These are phyloP conservation scores for Siphonodentalium dalli DNA, from an alignment of 2,888 invertebrate genomes.

Conservation along the genomic window DNA sequence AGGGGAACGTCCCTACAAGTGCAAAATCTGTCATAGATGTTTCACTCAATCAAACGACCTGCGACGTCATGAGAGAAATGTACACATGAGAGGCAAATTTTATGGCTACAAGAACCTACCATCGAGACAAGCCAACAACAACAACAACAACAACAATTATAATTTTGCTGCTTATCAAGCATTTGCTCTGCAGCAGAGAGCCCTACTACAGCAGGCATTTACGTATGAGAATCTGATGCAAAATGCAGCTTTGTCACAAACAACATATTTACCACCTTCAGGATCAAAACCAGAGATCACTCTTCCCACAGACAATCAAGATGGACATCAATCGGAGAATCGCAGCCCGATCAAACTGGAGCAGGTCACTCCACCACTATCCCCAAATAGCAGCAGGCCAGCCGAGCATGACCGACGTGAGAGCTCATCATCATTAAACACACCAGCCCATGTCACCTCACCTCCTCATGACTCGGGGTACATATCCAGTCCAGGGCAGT, in stretches of 20 bases:
- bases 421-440: neutral
- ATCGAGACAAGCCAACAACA: constrained; percentile 19
- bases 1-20: constrained; percentile 50
- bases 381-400: constrained; percentile 33
- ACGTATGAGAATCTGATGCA: constrained; percentile 54
- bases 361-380: constrained; percentile 46
- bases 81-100: constrained; percentile 55
- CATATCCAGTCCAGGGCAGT: constrained; percentile 21
- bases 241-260: no score
- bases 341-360: constrained; percentile 45
- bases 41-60: constrained; percentile 59
- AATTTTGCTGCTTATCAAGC: constrained; percentile 55
- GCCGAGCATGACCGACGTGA: constrained; percentile 16
- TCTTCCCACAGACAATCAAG: no score
- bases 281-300: no score
- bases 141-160: constrained; percentile 35
- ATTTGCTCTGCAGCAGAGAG: constrained; percentile 51
- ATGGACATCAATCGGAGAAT: no score
- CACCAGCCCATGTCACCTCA: no score
- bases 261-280: constrained; percentile 13
- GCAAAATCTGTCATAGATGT: constrained; percentile 56
- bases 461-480: constrained; percentile 12
- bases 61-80: constrained; percentile 54
- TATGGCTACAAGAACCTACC: constrained; percentile 44
- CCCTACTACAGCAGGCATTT: constrained; percentile 50